Base-by-base conservation (phyloP, 2,888 invertebrate species). In the Oscheius onirici region DNA sequence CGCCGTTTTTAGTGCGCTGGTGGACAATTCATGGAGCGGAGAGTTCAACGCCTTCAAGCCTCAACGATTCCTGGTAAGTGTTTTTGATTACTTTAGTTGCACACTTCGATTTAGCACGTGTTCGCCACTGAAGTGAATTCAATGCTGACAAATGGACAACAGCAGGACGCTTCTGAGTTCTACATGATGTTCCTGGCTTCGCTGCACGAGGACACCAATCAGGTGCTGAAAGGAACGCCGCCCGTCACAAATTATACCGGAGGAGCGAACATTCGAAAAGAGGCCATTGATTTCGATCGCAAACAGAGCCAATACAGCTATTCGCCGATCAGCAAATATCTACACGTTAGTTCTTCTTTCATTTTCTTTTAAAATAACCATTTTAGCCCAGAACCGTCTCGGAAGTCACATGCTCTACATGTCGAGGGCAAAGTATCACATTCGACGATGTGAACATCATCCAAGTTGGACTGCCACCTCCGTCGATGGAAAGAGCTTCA, bases 111-210 rank as follows among this genome's bases (percentile, higher is more conserved):
- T 44, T 69, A 84, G 84, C 67, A 72, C 54, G 63, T 79, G 1
- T 78, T 79, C 67, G 74, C 77, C 8, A 61, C 55, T 13, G 60
- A 74, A 63, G 79, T 83, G 34, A 79, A 79, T 43, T 49, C 43
- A 1, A 46, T 58, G 26, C 66, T 86, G 26, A 78, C 77, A 24
- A 84, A 86, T 66, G 77, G 85, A 2, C 72, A 75, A n/a, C 91
- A 91, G 80, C 91, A 91, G 81, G 91, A 91, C 82, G 90, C 91
- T 1, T 90, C 90, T 77, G 91, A 91, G 78, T 90, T 90, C 78
- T 88, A 90, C 88, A 89, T 90, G 15, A 90, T 89, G 81, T 85
- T 91, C 13, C 75, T 89, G 15, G 89, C 89, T 74, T 87, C 88
- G 0, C 77, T 89, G 0, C 89, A 89, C 76, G 89, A 89, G 67